Base-by-base conservation (phyloP, 2,888 invertebrate species). In the Oscheius sp. region DNA sequence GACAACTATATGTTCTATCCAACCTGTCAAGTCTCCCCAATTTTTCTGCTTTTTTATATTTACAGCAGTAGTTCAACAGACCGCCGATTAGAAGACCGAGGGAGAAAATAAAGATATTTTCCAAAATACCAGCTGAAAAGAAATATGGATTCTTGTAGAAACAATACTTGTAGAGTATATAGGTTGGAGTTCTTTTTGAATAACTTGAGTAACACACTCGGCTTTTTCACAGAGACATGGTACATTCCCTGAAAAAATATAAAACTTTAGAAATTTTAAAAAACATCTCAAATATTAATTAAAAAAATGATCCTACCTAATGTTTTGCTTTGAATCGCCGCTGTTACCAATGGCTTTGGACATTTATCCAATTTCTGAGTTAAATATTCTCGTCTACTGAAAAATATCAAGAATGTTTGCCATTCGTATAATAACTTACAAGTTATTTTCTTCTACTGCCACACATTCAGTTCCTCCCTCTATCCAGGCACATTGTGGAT, bases 401-500 rank as follows among this genome's bases (percentile, higher is more conserved):
- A 61, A 41, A 41, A 4, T 3, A 12, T 41, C 41, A 17, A 14
- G n/a, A 6, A 17, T 41, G 2, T 17, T 17, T 41, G 41, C 14
- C 4, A 41, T 12, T 17, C 5, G 5, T n/a, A 51, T 36, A 14
- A 38, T 12, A 51, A 67, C 67, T 12, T 24, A 67, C 67, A 33
- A 41, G 12, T 30, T 17, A 38, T 62, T 67, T 22, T 67, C 41
- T 17, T 67, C 51, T 20, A 76, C 66, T 47, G 71, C 61, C 5
- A 76, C 68, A 41, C 76, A 76, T 14, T 73, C 72, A 3, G 38
- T 63, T 6, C 67, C 70, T 30, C 41, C 26, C 3, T 68, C 59
- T 8, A 70, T 71, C 77, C 77, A 77, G 14, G 75, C 77, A 59
- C 77, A 77, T 38, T 72, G 68, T 3, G 77, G 77, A 59, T 77